Evolutionary conservation across 2,797 vertebrate species (phyloP), one percentile per base, ranked within the genome.

Genomic region (Dromococcyx pavoninus): DNA sequence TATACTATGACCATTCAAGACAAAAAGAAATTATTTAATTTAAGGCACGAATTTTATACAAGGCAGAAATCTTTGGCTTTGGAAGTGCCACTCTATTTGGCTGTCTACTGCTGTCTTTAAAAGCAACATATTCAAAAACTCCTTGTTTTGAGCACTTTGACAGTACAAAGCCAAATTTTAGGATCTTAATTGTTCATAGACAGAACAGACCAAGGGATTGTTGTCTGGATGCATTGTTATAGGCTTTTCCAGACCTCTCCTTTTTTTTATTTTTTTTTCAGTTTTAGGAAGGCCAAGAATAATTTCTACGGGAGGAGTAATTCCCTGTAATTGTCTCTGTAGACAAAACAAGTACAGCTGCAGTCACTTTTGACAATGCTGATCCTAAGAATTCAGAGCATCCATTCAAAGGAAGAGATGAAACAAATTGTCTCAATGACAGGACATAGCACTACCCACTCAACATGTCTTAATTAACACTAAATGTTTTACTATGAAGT

Each of bases 11-110:
- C 17, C 43, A 57, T 21, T 66, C 10, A 18, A 43, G 78, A 41
- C 0, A 5, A 22, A 48, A 87, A 44, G 4, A 61, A 53, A 33
- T 33, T 0, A 19, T 39, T 67, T 8, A 0, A 25, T 43, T 64
- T 66, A 35, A 66, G 17, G 46, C 0, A 17, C 3, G 10, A 81
- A n/a, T 32, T 51, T 33, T 27, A 54, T 4, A 10, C 24, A 50
- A 33, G 13, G 53, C 24, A 30, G 13, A 93, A 88, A 43, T 23
- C 50, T 19, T 2, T 30, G 18, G 6, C 8, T 60, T 74, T 66
- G 50, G 12, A 53, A 53, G 9, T 22, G 24, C 28, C 28, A 33
- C 37, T 35, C 9, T 15, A 21, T 39, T 30, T 43, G 25, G 7
- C 54, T 33, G 8, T 39, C 18, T 4, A n/a, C 13, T 77, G 14